A percentile compares a stretch with the other conserved stretches of the same genome.
phyloP scores from a whole-genome alignment of 2,113 vertebrate species.

The Pollimyrus isidori region DNA sequence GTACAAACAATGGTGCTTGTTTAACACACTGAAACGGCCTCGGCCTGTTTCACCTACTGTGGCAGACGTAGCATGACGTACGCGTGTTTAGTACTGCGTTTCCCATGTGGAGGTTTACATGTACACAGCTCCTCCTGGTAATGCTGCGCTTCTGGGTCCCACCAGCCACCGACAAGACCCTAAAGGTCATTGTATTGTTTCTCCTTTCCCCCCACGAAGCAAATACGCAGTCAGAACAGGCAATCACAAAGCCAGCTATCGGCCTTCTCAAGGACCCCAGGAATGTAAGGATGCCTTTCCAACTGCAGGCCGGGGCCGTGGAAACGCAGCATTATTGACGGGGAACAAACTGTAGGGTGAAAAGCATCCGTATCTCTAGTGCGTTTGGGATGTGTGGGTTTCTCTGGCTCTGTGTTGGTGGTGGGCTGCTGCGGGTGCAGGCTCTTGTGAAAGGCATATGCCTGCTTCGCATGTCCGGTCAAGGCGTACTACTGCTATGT shows the following conservation, averaged over 20 bases:
- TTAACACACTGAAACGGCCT: conserved; percentile 14
- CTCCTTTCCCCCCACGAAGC: background rate
- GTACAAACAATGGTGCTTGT: conserved; percentile 34
- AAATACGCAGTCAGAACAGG: background rate
- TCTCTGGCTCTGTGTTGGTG: background rate
- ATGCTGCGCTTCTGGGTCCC: conserved; percentile 15
- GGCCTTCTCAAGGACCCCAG: background rate
- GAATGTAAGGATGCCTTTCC: background rate
- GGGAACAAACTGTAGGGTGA: background rate
- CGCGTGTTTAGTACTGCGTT: background rate
- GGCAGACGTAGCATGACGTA: background rate
- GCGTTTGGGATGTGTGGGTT: background rate
- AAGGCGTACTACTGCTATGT: background rate
- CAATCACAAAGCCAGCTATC: background rate
- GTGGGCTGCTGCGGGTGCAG: background rate
- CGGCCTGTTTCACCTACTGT: conserved; percentile 7
- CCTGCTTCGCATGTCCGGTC: background rate
- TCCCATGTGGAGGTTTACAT: conserved; percentile 4
- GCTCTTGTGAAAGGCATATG: background rate
- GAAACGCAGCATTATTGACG: conserved; percentile 9
- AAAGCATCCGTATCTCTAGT: background rate
- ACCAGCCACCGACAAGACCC: background rate
- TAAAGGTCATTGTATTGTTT: background rate
- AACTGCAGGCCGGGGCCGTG: background rate
- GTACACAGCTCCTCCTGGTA: background rate